A percentile compares a stretch with the other conserved stretches of the same genome.
These are phyloP conservation scores for Cryptus armator DNA, from an alignment of 2,888 invertebrate species.

Conservation along the genomic window DNA sequence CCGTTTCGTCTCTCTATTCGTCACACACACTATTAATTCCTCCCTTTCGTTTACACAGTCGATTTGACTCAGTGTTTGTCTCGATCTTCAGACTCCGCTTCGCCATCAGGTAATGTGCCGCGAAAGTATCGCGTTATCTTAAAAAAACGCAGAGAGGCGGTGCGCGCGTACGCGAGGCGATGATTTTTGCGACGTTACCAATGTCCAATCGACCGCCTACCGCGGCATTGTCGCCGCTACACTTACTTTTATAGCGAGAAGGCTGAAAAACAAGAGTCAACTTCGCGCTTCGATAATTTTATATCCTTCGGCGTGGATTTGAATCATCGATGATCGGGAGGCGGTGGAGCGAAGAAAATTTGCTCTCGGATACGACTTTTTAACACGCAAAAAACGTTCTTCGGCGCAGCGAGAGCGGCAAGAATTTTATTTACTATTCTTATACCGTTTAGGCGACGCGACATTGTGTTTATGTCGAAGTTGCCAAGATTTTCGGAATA, in stretches of 20 bases:
- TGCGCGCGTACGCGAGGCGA: constrained; percentile 17
- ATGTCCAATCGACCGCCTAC: not conserved
- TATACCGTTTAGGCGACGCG: not conserved
- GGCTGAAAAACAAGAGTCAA: not conserved
- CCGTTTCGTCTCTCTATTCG: not conserved
- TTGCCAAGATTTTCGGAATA: not conserved
- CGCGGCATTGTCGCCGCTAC: not conserved
- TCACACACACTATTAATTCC: not conserved
- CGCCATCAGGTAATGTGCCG: constrained; percentile 10
- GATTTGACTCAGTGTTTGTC: constrained; percentile 9
- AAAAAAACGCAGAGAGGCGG: not conserved
- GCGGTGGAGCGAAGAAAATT: not conserved
- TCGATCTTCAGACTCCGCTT: not conserved
- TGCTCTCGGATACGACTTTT: not conserved
- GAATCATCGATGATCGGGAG: not conserved
- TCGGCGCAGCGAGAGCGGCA: not conserved
- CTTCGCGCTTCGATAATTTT: constrained; percentile 9
- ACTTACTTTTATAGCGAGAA: not conserved
- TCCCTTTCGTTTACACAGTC: not conserved
- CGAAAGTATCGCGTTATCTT: not conserved
- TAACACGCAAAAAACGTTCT: not conserved
- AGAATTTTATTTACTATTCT: not conserved
- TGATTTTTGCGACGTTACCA: constrained; percentile 21
- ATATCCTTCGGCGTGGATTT: not conserved
- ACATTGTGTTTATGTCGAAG: not conserved